Evolutionary conservation across 1,140 invertebrate genomes (phyloP).

Genomic region (Lasioglossum albipes): DNA sequence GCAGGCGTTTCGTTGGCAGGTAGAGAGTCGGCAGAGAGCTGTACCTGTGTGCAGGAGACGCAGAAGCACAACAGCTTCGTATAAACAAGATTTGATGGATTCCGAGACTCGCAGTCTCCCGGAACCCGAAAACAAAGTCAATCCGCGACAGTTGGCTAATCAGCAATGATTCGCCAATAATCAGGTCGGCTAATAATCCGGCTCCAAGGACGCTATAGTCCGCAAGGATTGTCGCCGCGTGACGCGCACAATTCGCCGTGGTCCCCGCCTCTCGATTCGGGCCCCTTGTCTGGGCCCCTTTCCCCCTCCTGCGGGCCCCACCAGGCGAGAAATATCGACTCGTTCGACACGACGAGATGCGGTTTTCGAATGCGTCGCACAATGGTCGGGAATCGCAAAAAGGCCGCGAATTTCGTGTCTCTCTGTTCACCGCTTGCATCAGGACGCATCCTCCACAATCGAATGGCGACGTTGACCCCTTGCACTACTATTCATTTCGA

Average conservation of each 20-base stretch:
- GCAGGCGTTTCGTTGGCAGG: constrained; percentile 71
- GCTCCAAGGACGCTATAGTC: constrained; percentile 10
- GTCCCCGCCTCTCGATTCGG: constrained; percentile 13
- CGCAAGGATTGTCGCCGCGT: constrained; percentile 10
- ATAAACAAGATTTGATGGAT: constrained; percentile 34
- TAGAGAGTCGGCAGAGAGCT: constrained; percentile 48
- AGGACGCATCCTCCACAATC: too few relatives aligned
- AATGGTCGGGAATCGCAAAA: too few relatives aligned
- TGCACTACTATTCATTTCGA: too few relatives aligned
- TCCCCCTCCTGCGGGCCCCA: background rate
- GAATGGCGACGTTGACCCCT: too few relatives aligned
- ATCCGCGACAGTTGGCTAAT: constrained; percentile 29
- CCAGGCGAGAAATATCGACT: background rate
- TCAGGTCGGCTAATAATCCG: constrained; percentile 16
- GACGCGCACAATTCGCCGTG: constrained; percentile 21
- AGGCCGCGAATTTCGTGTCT: too few relatives aligned
- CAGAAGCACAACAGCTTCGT: constrained; percentile 5
- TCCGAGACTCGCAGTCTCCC: background rate
- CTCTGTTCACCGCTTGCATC: too few relatives aligned
- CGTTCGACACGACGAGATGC: too few relatives aligned
- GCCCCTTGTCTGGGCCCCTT: background rate
- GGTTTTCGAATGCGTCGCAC: too few relatives aligned
- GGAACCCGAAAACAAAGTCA: constrained; percentile 46
- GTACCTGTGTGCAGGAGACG: constrained; percentile 17
- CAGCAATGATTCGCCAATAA: constrained; percentile 12